phyloP scores from a whole-genome alignment of 2,113 vertebrate genomes.

The Dicrurus megarhynchus region DNA sequence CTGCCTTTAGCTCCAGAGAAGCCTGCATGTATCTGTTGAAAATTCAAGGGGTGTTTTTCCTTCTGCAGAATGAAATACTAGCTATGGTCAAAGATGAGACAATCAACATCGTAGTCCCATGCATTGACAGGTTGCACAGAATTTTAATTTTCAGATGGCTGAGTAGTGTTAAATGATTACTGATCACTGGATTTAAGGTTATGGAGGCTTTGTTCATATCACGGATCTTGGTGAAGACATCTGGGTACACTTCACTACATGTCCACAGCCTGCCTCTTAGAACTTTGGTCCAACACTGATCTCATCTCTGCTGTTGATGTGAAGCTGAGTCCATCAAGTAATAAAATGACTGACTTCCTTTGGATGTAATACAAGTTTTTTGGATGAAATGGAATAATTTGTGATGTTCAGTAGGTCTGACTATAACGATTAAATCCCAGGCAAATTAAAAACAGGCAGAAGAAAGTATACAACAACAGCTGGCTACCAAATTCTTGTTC shows the following conservation, averaged over 20 bases:
- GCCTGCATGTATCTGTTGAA: not conserved
- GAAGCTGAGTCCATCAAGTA: not conserved
- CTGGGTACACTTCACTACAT: not conserved
- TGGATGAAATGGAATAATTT: not conserved
- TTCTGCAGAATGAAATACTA: not conserved
- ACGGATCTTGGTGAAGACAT: not conserved
- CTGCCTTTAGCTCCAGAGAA: not conserved
- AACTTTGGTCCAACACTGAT: not conserved
- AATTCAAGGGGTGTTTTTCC: rapidly evolving
- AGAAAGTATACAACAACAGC: not conserved
- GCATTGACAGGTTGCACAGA: not conserved
- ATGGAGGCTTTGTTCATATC: not conserved
- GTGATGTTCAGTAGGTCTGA: not conserved
- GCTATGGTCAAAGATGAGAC: not conserved
- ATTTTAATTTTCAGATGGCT: not conserved
- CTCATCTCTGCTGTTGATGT: not conserved
- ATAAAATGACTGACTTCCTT: not conserved
- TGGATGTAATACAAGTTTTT: not conserved
- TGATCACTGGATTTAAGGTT: not conserved
- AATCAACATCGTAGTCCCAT: not conserved
- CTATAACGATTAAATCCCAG: not conserved
- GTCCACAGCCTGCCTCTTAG: not conserved
- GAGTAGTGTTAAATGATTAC: not conserved
- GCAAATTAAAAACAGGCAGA: not conserved
- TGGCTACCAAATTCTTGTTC: not conserved